These are phyloP conservation scores for Macrobrachium nipponense DNA, from an alignment of 1,140 invertebrate genomes.

Conservation along the genomic window DNA sequence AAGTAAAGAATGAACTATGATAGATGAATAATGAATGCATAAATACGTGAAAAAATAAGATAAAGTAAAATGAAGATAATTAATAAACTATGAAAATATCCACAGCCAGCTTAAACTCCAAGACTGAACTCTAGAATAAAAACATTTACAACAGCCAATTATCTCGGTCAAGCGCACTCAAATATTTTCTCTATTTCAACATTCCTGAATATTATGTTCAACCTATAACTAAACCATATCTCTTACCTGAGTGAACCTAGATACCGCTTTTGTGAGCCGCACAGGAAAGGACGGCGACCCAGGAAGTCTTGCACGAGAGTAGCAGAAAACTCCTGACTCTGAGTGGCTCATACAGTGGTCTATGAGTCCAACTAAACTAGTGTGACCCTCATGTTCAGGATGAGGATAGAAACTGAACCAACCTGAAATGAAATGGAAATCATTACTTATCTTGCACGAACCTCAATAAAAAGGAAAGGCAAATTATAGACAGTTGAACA, in stretches of 20 bases:
- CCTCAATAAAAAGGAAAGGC: no score
- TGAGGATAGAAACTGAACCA: constrained; percentile 78
- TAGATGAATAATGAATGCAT: no score
- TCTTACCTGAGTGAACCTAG: constrained; percentile 66
- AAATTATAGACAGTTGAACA: no score
- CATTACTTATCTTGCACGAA: no score
- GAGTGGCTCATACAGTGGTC: constrained; percentile 79
- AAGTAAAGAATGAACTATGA: no score
- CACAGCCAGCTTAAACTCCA: no score
- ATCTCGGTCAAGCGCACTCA: neutral
- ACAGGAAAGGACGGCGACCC: constrained; percentile 79
- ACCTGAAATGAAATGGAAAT: constrained; percentile 66
- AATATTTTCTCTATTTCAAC: neutral
- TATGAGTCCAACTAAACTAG: constrained; percentile 78
- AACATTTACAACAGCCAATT: no score
- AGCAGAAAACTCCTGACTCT: constrained; percentile 79
- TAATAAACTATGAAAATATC: no score
- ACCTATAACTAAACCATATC: neutral
- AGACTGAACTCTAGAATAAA: no score
- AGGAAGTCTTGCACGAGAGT: constrained; percentile 76
- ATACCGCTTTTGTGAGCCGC: constrained; percentile 81
- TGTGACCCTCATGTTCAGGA: constrained; percentile 76
- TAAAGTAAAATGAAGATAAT: no score
- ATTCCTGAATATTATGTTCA: neutral
- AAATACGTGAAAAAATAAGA: no score